Base-by-base conservation (phyloP, 2,888 invertebrate genomes). In the Scaptodrosophila latifasciaeformis region DNA sequence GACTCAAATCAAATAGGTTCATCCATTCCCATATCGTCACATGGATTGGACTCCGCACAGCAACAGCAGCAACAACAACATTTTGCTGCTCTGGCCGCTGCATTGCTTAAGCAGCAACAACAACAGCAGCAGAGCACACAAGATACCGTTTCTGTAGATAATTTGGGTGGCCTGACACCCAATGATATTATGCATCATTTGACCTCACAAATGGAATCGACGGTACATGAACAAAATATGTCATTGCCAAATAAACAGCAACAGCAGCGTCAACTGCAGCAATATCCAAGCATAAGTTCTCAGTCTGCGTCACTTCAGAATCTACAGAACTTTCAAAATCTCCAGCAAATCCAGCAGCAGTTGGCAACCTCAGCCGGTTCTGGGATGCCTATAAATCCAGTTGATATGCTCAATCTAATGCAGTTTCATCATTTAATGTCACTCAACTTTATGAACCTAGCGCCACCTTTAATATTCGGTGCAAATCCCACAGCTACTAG, bases 401-500 rank as follows among this genome's bases (percentile, higher is more conserved):
- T 96, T 82, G 88, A 94, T 48, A 94, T 94, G 84, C 91, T 94
- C 62, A 93, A 93, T 79, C 88, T 96, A 65, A 94, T 93, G 71
- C 93, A 96, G 83, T 91, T 96, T 82, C 96, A 96, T 82, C 96
- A 96, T 42, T 91, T 97, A 89, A 94, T 97, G 90, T 93, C 93
- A 66, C 87, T 96, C 59, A 96, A 96, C 15, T 95, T 96, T 30
- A 97, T 97, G 96, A 97, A 96, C 87, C 89, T 97, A 49, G 96
- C 96, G 82, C 96, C 97, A 18, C 96, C 97, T 1, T 56, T 87
- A 13, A 85, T 87, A 21, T 86, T 86, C 56, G 86, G 86, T 1
- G 83, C 67, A 2, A 34, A 12, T 18, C 39, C 49, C n/a, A n/a
- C 54, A 18, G 7, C 30, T n/a, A 30, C 17, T 30, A 31, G 31